Base-by-base conservation (phyloP, 2,888 invertebrate species). In the Cataglyphis livida region DNA sequence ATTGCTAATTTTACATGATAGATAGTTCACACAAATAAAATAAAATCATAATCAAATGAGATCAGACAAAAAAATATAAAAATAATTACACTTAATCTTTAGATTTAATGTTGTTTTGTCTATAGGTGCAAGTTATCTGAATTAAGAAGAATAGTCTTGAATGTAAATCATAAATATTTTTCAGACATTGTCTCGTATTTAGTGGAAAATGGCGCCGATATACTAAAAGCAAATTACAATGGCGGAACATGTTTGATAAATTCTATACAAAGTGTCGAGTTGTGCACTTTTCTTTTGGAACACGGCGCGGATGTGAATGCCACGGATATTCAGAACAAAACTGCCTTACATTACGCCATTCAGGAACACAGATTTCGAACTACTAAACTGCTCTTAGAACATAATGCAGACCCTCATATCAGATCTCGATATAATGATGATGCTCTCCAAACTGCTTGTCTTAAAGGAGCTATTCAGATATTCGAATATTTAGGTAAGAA, bases 241-340 rank as follows among this genome's bases (percentile, higher is more conserved):
- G 98, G 98, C 82, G 98, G 98, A 84, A 98, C 98, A 1, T 98
- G 98, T 94, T 96, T 99, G 86, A 98, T 99, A 91, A 99, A 99
- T 95, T 97, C 98, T 1, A 98, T 98, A 87, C 98, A 98, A 95
- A 98, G 97, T 91, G 96, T 96, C 83, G 96, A 96, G 82, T 95
- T 99, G 70, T 98, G 98, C 94, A 96, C 96, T 84, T 98, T 96
- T 95, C 95, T 98, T 87, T 96, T 99, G 83, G 95, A 96, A 90
- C 96, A 97, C 93, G 98, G 98, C 68, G 98, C 98, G 3, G 96
- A 96, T 90, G 97, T 98, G 6, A 98, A 98, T 95, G 98, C 98
- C 57, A 96, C 96, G 82, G 98, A 99, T 95, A 97, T 98, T 93
- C 98, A 98, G 95, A 97, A 97, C 90, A 98, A 98, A 95, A 98